Evolutionary conservation across 2,797 vertebrate genomes (phyloP).

Genomic region (Psittacula echo): DNA sequence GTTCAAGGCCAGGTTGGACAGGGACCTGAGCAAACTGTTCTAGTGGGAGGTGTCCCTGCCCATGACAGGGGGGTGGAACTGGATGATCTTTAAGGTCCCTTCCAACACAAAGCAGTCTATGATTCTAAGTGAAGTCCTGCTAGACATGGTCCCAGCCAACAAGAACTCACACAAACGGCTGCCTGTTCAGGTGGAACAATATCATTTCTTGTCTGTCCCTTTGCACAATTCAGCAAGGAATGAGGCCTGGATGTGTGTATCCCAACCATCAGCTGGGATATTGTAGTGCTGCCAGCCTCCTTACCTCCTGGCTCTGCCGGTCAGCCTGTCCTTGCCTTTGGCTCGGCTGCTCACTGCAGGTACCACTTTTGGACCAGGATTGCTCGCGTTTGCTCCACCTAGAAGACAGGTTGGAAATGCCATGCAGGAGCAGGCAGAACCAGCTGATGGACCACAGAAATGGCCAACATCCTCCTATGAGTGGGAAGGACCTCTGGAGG

Average conservation of each 20-base stretch:
- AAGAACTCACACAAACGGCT: neutral
- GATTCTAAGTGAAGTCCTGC: neutral
- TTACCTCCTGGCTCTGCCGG: slow-evolving; percentile 94
- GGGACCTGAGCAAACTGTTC: no score
- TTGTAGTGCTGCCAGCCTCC: neutral
- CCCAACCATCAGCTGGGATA: neutral
- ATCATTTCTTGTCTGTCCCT: neutral
- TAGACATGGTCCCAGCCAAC: fast-evolving
- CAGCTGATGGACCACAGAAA: neutral
- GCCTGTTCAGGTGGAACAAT: neutral
- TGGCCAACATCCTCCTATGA: neutral
- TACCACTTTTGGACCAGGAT: slow-evolving; percentile 77
- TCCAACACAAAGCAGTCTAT: neutral
- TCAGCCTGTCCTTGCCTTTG: slow-evolving; percentile 93
- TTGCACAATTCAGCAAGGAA: neutral
- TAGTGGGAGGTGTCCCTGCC: no score
- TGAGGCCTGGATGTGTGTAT: neutral
- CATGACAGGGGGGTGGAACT: no score
- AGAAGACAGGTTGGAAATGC: slow-evolving; percentile 50
- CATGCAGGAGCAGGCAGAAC: neutral
- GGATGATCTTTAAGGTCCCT: no score
- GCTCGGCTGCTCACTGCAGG: slow-evolving; percentile 87
- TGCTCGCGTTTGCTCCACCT: slow-evolving; percentile 81
- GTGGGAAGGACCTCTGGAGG: neutral
- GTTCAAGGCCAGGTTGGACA: neutral